These are phyloP conservation scores for Acanthosepion pharaonis DNA, from an alignment of 2,888 invertebrate species.

Conservation along the genomic window DNA sequence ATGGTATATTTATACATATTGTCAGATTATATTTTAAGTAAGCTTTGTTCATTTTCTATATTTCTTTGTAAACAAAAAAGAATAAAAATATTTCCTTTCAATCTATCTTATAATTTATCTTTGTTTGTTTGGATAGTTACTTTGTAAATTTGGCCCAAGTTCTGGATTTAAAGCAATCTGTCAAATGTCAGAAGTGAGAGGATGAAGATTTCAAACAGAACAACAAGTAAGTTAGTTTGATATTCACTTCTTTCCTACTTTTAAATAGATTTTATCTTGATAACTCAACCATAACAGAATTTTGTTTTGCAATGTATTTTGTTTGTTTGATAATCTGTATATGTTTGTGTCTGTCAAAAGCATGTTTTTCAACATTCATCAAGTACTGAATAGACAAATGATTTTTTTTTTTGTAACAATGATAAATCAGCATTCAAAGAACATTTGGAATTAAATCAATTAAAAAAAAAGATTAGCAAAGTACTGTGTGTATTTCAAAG, in stretches of 20 bases:
- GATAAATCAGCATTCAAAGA: background rate
- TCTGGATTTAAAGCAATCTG: background rate
- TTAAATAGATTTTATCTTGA: background rate
- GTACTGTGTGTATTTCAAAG: background rate
- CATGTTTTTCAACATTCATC: background rate
- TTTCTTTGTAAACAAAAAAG: background rate
- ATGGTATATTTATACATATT: background rate
- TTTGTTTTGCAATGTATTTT: background rate
- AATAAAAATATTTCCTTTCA: background rate
- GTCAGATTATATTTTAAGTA: background rate
- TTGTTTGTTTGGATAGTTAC: background rate
- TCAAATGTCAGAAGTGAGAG: constrained; percentile 21
- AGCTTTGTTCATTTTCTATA: background rate
- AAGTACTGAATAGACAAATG: background rate
- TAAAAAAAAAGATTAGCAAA: background rate
- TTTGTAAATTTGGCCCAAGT: background rate
- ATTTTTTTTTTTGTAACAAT: background rate
- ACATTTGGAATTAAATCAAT: background rate
- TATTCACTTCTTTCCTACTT: background rate
- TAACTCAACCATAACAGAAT: background rate
- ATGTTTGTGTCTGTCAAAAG: background rate
- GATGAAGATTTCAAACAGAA: background rate
- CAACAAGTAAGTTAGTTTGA: background rate
- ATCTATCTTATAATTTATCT: constrained; percentile 10
- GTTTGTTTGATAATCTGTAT: background rate